Base-by-base conservation (phyloP, 2,113 vertebrate genomes). In the Fukomys damarensis region DNA sequence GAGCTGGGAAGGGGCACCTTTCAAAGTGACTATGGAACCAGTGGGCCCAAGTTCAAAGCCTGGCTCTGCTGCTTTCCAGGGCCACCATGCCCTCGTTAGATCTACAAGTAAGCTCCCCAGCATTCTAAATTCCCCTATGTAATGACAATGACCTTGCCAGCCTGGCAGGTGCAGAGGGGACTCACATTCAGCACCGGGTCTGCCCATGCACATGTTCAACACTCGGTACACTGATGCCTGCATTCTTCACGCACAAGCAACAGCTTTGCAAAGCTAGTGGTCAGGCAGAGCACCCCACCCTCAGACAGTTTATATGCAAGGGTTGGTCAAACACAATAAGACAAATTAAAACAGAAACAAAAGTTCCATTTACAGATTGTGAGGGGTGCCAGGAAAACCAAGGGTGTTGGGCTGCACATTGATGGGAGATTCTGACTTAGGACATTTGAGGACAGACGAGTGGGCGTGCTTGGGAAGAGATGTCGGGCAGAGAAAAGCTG, bases 181-280 rank as follows among this genome's bases (percentile, higher is more conserved):
- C 26, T 19, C 0, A 17, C 13, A 3, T 16, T 77, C 26, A 19
- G 13, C 11, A 30, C 26, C 74, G 3, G 3, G 6, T 16, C 16
- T 3, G 4, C 26, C 26, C 11, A 3, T 49, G 43, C 41, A 30
- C 41, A 30, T 16, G 6, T 30, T 0, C 6, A 24, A n/a, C 10
- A 17, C 4, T 41, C 22, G 2, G 2, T 49, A 0, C 12, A 9
- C n/a, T 24, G 28, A 5, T 8, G 19, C 0, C 13, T 2, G 3
- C 24, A 0, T 13, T 43, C 30, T 52, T n/a, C 52, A 0, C 0
- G 1, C 2, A 5, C 17, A 17, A 46, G n/a, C 58, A 46, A n/a
- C 61, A 43, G 17, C 54, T 58, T 46, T 8, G 54, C 35, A 54
- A 52, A 93, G 56, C 77, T 13, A 26, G 6, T 0, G 35, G 22